Evolutionary conservation across 2,113 vertebrate species (phyloP), one percentile per base, ranked within the genome.

Genomic region (Saccopteryx bilineata): DNA sequence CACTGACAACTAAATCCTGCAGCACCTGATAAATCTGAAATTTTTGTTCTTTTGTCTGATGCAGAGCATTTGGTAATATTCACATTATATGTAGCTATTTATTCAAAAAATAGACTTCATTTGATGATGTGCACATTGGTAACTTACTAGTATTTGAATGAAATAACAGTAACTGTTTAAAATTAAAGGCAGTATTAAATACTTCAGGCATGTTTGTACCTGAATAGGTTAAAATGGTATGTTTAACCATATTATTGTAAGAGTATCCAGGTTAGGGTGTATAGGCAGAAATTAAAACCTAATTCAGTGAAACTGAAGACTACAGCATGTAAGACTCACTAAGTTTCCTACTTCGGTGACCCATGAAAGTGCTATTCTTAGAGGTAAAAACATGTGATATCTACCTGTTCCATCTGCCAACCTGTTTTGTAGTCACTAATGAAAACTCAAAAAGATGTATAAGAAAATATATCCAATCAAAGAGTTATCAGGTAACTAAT

Each of bases 11-110:
- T 58, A 87, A 79, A 63, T 79, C 52, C 72, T 63, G 2, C 63
- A 23, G 66, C 48, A 58, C 9, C 31, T 28, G 39, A 0, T 66
- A 56, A 76, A 31, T 90, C 14, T 75, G 87, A 87, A 87, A 52
- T 50, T 74, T 88, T 72, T 72, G 52, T 52, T 86, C 46, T 83
- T 93, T 89, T 46, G 15, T 69, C 14, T 71, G 87, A 65, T 87
- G 71, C 9, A 87, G 88, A 83, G 39, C 80, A 95, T 93, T 83
- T 95, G 21, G 68, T 90, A 63, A 26, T 66, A 82, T 7, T 83
- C 3, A 3, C 12, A 28, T 81, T 84, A 83, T 33, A 14, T 74
- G 28, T 81, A 48, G 50, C 76, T 23, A 31, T 69, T 81, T 31
- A 90, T 88, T 87, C 9, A 83, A 74, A 93, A 79, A 26, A 10